phyloP scores from a whole-genome alignment of 2,113 vertebrate species.

The Planiliza haematocheilus region DNA sequence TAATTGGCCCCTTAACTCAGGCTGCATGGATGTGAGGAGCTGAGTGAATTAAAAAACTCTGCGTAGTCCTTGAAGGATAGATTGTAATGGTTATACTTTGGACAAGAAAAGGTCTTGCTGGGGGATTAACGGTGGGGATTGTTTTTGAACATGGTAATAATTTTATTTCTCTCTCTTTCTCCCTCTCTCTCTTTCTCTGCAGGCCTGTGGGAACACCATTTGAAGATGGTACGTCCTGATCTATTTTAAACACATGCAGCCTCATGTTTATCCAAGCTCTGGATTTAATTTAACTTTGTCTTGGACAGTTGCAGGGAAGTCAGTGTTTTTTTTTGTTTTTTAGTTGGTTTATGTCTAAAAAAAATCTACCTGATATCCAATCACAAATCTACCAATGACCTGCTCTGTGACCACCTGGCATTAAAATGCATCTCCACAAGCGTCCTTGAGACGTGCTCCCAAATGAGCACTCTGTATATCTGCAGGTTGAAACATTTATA shows the following conservation, averaged over 20 bases:
- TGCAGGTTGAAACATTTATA: too few relatives aligned
- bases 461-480: too few relatives aligned
- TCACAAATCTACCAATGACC: too few relatives aligned
- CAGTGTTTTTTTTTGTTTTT: too few relatives aligned
- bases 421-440: too few relatives aligned
- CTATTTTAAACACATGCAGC: conserved; percentile 10
- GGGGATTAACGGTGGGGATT: conserved; percentile 17
- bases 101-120: background rate
- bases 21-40: conserved; percentile 9
- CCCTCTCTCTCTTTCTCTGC: conserved; percentile 58
- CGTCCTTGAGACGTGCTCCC: too few relatives aligned
- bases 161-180: background rate
- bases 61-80: background rate
- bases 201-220: conserved; percentile 99
- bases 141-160: conserved; percentile 21
- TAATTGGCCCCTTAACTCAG: conserved; percentile 28
- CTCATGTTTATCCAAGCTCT: conserved; percentile 4
- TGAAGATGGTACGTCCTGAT: conserved; percentile 93
- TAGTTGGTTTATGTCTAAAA: too few relatives aligned
- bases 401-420: too few relatives aligned
- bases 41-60: conserved; percentile 38
- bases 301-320: background rate
- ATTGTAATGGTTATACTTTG: conserved; percentile 2
- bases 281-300: conserved; percentile 8
- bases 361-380: too few relatives aligned